Evolutionary conservation across 2,113 vertebrate genomes (phyloP).

Genomic region (Zeus faber): DNA sequence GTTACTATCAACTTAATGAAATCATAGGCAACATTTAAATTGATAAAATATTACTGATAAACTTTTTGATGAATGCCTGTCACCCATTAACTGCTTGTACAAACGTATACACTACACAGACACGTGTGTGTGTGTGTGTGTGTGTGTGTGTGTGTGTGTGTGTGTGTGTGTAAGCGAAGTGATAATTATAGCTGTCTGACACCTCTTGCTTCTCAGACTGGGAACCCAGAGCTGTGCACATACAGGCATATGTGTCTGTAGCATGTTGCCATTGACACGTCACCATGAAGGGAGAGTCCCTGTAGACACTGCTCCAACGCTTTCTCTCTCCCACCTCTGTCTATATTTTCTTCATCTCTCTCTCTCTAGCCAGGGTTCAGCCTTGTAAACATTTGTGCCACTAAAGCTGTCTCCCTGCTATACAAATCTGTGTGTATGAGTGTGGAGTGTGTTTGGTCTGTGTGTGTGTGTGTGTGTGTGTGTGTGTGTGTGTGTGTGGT

Average conservation of each 20-base stretch:
- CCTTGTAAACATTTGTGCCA: slow-evolving; percentile 37
- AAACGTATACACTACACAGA: too few species aligned
- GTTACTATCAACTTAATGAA: too few species aligned
- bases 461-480: background rate
- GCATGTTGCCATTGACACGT: slow-evolving; percentile 43
- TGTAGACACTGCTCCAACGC: background rate
- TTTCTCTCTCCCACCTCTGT: background rate
- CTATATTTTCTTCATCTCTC: background rate
- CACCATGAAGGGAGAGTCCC: slow-evolving; percentile 34
- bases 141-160: slow-evolving; percentile 9
- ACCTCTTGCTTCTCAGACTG: slow-evolving; percentile 62
- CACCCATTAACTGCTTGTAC: too few species aligned
- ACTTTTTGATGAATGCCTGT: too few species aligned
- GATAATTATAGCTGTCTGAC: slow-evolving; percentile 70
- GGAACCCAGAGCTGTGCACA: slow-evolving; percentile 36
- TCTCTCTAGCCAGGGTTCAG: too few species aligned
- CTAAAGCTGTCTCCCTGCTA: slow-evolving; percentile 37
- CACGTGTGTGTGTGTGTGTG: slow-evolving; percentile 12
- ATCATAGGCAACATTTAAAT: too few species aligned
- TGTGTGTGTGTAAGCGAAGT: slow-evolving; percentile 29
- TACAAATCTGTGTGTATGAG: too few species aligned
- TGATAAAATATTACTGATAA: too few species aligned
- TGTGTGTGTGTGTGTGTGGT: background rate
- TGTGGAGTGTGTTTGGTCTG: too few species aligned
- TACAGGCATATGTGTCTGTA: slow-evolving; percentile 30